Conservation (phyloP, 2,888 invertebrate species). For the Iphiclides podalirius region DNA sequence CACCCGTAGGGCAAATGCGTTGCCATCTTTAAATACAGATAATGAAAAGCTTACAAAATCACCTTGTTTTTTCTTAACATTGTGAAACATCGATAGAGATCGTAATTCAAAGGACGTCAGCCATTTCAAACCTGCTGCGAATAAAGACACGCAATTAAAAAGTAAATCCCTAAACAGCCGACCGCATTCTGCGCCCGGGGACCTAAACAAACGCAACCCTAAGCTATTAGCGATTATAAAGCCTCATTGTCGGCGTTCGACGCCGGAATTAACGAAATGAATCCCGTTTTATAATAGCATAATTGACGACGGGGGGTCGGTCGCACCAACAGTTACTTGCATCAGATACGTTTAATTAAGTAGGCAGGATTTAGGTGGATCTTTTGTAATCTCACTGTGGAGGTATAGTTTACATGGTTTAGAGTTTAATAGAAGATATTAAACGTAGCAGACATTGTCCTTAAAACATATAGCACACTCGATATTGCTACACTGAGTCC, state of each 20-base stretch:
- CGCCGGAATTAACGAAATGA: constrained; percentile 17
- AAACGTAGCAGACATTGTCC: no score
- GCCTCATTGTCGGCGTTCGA: constrained; percentile 15
- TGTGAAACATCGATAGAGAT: no score
- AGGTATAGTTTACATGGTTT: no score
- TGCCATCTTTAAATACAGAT: no score
- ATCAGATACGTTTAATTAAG: not conserved
- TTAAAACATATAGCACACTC: no score
- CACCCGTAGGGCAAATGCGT: no score
- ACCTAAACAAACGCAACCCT: constrained; percentile 2
- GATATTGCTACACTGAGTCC: no score
- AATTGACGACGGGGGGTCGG: not conserved
- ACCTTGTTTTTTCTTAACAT: no score
- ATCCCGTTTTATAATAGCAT: constrained; percentile 15
- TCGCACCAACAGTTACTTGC: constrained; percentile 4
- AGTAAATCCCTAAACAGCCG: constrained; percentile 9
- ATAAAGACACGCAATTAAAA: constrained; percentile 11
- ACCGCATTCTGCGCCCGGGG: constrained; percentile 1
- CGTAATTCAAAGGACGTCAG: not conserved
- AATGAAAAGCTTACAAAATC: no score
- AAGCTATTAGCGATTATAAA: constrained; percentile 21
- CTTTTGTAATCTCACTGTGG: no score
- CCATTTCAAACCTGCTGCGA: not conserved
- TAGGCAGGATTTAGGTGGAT: not conserved
- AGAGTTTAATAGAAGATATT: no score